Conservation (phyloP, 2,113 vertebrate genomes). For the Ciconia stormi region DNA sequence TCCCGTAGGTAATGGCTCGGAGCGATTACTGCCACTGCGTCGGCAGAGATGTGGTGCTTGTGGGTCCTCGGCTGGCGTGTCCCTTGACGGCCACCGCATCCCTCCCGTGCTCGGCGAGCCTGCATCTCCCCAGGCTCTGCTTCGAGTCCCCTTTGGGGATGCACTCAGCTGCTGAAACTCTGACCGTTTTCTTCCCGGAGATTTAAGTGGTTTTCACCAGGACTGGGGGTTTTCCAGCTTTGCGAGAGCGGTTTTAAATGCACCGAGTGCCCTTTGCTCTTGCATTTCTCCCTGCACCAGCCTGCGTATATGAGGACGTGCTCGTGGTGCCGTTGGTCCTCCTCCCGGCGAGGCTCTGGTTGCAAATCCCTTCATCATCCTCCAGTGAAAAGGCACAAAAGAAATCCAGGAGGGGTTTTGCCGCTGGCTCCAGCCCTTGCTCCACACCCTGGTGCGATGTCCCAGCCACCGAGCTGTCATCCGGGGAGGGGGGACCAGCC, state of each 20-base stretch:
- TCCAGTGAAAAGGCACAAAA: neutral
- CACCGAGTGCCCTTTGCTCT: rapidly evolving
- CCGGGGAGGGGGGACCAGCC: neutral
- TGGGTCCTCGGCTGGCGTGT: neutral
- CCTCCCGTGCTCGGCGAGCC: rapidly evolving
- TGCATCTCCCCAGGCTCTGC: neutral
- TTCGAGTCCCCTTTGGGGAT: neutral
- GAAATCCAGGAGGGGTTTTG: neutral
- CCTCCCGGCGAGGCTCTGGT: rapidly evolving
- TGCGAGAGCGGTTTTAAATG: neutral
- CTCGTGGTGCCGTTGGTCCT: neutral
- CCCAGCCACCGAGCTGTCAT: neutral
- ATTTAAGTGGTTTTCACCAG: neutral
- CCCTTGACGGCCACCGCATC: neutral
- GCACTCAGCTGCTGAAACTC: neutral
- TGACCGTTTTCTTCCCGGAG: neutral
- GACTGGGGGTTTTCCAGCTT: neutral
- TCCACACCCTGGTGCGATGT: neutral
- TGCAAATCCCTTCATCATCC: neutral
- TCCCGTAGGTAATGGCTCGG: neutral
- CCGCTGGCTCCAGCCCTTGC: neutral
- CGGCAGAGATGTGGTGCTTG: neutral
- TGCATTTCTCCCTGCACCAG: neutral
- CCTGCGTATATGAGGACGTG: rapidly evolving
- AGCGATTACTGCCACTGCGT: rapidly evolving